Evolutionary conservation across 2,888 invertebrate species (phyloP).

Genomic region (Exocentrus adspersus): DNA sequence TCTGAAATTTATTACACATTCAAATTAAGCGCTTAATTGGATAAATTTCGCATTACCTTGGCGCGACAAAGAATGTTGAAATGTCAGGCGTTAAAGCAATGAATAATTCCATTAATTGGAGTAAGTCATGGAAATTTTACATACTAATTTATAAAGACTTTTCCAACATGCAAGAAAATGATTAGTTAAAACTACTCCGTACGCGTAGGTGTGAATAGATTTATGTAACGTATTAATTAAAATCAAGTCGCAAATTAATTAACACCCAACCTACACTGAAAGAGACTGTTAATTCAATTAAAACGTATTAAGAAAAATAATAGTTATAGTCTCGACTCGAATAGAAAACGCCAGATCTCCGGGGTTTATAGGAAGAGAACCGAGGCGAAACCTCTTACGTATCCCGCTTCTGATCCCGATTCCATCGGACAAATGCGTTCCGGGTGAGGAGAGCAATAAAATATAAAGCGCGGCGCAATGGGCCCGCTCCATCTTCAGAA

Average conservation of each 20-base stretch:
- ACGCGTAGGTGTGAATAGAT: constrained; percentile 21
- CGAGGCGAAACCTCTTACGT: constrained; percentile 8
- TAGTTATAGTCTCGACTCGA: no score
- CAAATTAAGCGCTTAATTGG: not conserved
- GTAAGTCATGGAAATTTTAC: constrained; percentile 24
- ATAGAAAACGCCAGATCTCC: no score
- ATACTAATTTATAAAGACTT: constrained; percentile 7
- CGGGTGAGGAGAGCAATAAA: constrained; percentile 35
- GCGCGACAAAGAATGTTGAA: constrained; percentile 28
- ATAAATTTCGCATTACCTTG: not conserved
- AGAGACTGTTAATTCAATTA: no score
- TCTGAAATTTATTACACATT: no score
- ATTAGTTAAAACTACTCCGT: constrained; percentile 21
- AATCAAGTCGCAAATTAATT: not conserved
- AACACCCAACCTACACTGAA: no score
- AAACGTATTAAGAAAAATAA: no score
- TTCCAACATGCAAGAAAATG: constrained; percentile 20
- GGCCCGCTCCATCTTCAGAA: constrained; percentile 47
- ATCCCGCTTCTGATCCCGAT: constrained; percentile 37
- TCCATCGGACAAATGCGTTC: constrained; percentile 50
- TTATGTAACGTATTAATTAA: not conserved
- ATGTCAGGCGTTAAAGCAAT: constrained; percentile 23
- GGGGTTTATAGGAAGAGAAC: not conserved
- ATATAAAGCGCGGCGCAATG: constrained; percentile 28
- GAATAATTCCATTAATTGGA: constrained; percentile 28